phyloP scores from a whole-genome alignment of 2,113 vertebrate species.

The Corythornis madagascariensis region DNA sequence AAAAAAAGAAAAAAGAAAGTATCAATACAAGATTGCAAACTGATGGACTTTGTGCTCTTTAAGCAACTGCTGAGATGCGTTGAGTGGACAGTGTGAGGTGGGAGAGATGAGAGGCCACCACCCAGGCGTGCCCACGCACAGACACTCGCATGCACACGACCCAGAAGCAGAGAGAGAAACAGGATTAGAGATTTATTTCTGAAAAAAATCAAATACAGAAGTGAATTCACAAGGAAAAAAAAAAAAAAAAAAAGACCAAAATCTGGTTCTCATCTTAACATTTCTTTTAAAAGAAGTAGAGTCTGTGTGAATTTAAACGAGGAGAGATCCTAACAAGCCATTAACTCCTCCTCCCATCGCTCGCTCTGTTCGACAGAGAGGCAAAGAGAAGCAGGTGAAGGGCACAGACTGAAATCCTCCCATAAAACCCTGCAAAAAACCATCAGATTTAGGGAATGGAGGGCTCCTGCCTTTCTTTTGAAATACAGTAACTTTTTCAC shows the following conservation, averaged over 20 bases:
- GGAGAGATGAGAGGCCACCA: constrained; percentile 66
- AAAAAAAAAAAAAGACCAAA: not conserved
- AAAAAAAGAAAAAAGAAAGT: not conserved
- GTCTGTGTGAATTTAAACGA: not conserved
- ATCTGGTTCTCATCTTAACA: constrained; percentile 47
- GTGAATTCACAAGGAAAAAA: constrained; percentile 66
- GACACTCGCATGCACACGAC: constrained; percentile 60
- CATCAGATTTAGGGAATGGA: not conserved
- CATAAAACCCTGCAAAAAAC: constrained; percentile 39
- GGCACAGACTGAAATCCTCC: constrained; percentile 52
- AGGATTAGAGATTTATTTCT: constrained; percentile 70
- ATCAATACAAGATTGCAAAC: constrained; percentile 8
- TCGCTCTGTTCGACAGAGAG: constrained; percentile 26
- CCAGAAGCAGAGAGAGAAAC: constrained; percentile 70
- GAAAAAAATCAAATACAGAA: constrained; percentile 74
- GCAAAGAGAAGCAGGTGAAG: constrained; percentile 42
- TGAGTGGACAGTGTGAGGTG: constrained; percentile 38
- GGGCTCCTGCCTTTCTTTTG: not conserved
- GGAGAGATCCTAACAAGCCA: not conserved
- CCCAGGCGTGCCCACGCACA: constrained; percentile 48
- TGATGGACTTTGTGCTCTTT: not conserved
- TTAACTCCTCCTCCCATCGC: not conserved
- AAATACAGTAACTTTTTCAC: not conserved
- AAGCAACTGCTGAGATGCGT: constrained; percentile 44
- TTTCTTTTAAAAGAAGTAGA: constrained; percentile 47